Evolutionary conservation across 2,113 vertebrate genomes (phyloP).

Genomic region (Neopipo cinnamomea): DNA sequence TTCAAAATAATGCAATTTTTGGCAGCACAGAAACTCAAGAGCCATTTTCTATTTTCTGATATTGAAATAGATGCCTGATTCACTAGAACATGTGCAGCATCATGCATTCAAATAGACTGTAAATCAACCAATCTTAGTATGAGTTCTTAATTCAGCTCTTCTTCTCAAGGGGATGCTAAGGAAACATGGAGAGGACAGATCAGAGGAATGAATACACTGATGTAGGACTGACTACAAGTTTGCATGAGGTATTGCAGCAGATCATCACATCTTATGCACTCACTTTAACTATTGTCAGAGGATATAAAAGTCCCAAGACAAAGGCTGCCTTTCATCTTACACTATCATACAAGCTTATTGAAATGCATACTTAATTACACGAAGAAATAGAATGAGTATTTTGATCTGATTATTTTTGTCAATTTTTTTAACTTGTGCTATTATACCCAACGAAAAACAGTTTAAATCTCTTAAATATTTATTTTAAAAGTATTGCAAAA

Average conservation of each 20-base stretch:
- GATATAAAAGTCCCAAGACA: not conserved
- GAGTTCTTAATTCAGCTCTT: not conserved
- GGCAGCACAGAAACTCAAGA: conserved; percentile 3
- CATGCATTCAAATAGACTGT: not conserved
- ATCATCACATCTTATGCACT: not conserved
- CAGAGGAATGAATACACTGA: not conserved
- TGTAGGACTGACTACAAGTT: not conserved
- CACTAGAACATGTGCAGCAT: not conserved
- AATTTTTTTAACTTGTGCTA: not conserved
- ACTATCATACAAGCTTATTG: not conserved
- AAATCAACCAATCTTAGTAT: not conserved
- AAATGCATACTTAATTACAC: not conserved
- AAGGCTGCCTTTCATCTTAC: not conserved
- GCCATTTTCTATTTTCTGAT: not conserved
- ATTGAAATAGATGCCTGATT: not conserved
- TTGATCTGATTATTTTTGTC: not conserved
- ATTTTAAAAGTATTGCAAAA: not conserved
- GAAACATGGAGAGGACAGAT: not conserved
- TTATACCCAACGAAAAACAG: not conserved
- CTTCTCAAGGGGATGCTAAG: not conserved
- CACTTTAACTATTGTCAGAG: not conserved
- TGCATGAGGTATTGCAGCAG: not conserved
- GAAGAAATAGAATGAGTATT: not conserved
- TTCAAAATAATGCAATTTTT: conserved; percentile 1
- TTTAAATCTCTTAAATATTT: not conserved